phyloP scores from a whole-genome alignment of 1,140 invertebrate species.

The Neodiprion pinetum region DNA sequence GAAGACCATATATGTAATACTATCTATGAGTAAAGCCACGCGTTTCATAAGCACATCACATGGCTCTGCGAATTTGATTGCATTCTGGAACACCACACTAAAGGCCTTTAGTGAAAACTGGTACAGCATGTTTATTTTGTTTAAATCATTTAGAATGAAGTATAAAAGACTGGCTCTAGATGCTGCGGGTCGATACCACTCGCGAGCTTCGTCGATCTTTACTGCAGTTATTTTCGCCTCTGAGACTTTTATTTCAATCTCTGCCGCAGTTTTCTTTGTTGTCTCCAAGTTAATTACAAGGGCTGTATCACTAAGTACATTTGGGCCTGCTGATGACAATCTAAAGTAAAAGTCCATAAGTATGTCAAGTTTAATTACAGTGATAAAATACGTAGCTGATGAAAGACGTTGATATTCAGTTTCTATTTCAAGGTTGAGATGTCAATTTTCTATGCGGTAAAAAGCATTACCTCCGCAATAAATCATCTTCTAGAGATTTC shows the following conservation, averaged over 20 bases:
- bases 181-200: slow-evolving; percentile 87
- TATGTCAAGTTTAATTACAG: slow-evolving; percentile 6
- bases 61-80: slow-evolving; percentile 74
- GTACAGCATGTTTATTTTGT: slow-evolving; percentile 95
- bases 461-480: slow-evolving; percentile 67
- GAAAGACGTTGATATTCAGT: neutral
- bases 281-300: slow-evolving; percentile 93
- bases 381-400: slow-evolving; percentile 12
- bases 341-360: slow-evolving; percentile 47
- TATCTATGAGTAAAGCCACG: slow-evolving; percentile 83
- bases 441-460: neutral
- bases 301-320: slow-evolving; percentile 89
- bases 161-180: slow-evolving; percentile 88
- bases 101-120: slow-evolving; percentile 97
- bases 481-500: slow-evolving; percentile 88
- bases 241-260: slow-evolving; percentile 85
- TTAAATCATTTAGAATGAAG: slow-evolving; percentile 92
- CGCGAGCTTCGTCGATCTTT: slow-evolving; percentile 90
- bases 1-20: slow-evolving; percentile 86
- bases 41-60: slow-evolving; percentile 75
- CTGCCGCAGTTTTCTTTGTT: slow-evolving; percentile 90
- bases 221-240: slow-evolving; percentile 86
- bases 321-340: slow-evolving; percentile 86
- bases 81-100: slow-evolving; percentile 90
- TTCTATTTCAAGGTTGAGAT: neutral